These are phyloP conservation scores for Hylomyscus alleni DNA, from an alignment of 2,797 vertebrate species.

Conservation along the genomic window DNA sequence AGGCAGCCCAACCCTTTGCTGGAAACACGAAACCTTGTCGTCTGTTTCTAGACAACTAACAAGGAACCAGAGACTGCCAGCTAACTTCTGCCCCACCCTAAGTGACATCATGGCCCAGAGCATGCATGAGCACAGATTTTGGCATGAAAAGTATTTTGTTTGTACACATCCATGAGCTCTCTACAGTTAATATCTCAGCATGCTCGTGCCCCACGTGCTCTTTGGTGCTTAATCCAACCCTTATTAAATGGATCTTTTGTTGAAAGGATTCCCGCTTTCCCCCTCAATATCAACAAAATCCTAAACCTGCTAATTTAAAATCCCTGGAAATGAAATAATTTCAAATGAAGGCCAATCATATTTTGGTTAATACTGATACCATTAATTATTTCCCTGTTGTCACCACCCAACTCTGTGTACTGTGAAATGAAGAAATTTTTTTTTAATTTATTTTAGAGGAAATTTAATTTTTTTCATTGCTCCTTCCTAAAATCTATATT, in stretches of 20 bases:
- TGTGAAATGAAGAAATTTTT: not conserved
- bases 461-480: slow-evolving; percentile 29
- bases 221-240: slow-evolving; percentile 8
- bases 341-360: slow-evolving; percentile 26
- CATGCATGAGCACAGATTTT: slow-evolving; percentile 41
- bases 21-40: not conserved
- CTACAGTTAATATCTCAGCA: not conserved
- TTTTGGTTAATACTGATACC: not conserved
- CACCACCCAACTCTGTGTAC: not conserved
- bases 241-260: not conserved
- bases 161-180: slow-evolving; percentile 33
- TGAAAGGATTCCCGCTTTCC: slow-evolving; percentile 9
- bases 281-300: not conserved
- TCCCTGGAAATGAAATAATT: slow-evolving; percentile 46
- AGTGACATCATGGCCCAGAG: slow-evolving; percentile 15
- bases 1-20: not conserved
- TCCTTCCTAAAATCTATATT: slow-evolving; percentile 73
- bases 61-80: slow-evolving; percentile 5
- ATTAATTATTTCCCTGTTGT: slow-evolving; percentile 24
- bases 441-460: slow-evolving; percentile 42
- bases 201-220: not conserved
- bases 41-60: slow-evolving; percentile 44
- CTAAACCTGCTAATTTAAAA: slow-evolving; percentile 10
- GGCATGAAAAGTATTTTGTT: slow-evolving; percentile 39
- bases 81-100: not conserved